Evolutionary conservation across 2,888 invertebrate genomes (phyloP).

Genomic region (Sacculina carcini): DNA sequence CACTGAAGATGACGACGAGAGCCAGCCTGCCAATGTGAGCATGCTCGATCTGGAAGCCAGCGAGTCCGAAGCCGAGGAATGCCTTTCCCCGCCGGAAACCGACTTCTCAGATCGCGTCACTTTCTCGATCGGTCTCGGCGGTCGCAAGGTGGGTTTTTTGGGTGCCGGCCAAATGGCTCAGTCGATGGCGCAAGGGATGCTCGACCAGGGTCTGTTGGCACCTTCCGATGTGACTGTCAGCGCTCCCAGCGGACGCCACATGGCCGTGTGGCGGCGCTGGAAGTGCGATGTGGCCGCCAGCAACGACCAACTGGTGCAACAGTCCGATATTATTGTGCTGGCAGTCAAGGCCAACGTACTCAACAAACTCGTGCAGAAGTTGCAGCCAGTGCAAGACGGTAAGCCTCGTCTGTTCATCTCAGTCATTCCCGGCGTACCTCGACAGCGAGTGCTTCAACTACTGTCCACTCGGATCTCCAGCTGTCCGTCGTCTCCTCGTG

Average conservation of each 20-base stretch:
- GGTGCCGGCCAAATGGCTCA: slow-evolving; percentile 77
- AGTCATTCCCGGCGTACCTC: not conserved
- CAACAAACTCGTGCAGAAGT: not conserved
- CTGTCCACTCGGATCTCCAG: too few relatives aligned
- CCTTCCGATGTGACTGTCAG: not conserved
- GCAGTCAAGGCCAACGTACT: not conserved
- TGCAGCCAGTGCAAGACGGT: not conserved
- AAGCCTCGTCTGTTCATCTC: not conserved
- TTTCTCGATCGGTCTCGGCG: not conserved
- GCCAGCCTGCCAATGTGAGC: not conserved
- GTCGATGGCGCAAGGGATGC: slow-evolving; percentile 48
- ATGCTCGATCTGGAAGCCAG: not conserved
- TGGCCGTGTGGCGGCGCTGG: not conserved
- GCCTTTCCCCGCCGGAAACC: not conserved
- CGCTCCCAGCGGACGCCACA: not conserved
- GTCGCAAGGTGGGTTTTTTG: slow-evolving; percentile 41
- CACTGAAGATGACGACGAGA: too few relatives aligned
- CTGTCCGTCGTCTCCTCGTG: too few relatives aligned
- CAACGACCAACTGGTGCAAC: not conserved
- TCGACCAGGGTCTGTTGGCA: slow-evolving; percentile 30
- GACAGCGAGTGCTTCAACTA: too few relatives aligned
- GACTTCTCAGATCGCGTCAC: not conserved
- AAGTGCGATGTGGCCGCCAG: not conserved
- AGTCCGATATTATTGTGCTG: not conserved
- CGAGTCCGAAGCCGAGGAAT: not conserved